Evolutionary conservation across 2,888 invertebrate species (phyloP).

Genomic region (Escarpia spicata): DNA sequence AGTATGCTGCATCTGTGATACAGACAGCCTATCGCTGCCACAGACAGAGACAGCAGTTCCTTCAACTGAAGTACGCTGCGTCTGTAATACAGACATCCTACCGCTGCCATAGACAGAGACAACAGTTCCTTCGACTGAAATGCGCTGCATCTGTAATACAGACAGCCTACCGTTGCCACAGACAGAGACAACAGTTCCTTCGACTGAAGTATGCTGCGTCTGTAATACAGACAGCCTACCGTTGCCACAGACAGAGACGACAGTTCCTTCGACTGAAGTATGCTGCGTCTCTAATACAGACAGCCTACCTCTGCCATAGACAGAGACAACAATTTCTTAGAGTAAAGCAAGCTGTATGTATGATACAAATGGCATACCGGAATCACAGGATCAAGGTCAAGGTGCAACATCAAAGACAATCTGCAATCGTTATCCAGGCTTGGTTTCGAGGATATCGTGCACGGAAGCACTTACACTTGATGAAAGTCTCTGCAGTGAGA

Average conservation of each 20-base stretch:
- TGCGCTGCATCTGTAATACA: background rate
- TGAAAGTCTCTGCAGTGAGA: constrained; percentile 23
- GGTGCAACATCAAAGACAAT: constrained; percentile 24
- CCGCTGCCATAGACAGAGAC: too few species aligned
- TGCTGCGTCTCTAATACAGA: background rate
- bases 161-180: background rate
- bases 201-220: background rate
- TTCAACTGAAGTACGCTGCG: too few species aligned
- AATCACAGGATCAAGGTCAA: background rate
- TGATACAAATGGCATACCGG: background rate
- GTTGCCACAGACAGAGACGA: background rate
- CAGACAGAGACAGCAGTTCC: too few species aligned
- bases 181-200: background rate
- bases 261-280: background rate
- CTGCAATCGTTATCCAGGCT: constrained; percentile 41
- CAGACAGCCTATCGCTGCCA: too few species aligned
- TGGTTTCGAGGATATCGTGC: constrained; percentile 30
- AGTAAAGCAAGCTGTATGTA: background rate
- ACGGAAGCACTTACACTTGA: constrained; percentile 27
- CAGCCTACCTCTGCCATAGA: background rate
- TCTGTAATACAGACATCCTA: too few species aligned
- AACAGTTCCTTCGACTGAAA: too few species aligned
- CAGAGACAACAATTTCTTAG: background rate
- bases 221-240: background rate
- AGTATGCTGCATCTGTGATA: too few species aligned